These are phyloP conservation scores for Himalopsyche tibetana DNA, from an alignment of 2,888 invertebrate genomes.

Conservation along the genomic window DNA sequence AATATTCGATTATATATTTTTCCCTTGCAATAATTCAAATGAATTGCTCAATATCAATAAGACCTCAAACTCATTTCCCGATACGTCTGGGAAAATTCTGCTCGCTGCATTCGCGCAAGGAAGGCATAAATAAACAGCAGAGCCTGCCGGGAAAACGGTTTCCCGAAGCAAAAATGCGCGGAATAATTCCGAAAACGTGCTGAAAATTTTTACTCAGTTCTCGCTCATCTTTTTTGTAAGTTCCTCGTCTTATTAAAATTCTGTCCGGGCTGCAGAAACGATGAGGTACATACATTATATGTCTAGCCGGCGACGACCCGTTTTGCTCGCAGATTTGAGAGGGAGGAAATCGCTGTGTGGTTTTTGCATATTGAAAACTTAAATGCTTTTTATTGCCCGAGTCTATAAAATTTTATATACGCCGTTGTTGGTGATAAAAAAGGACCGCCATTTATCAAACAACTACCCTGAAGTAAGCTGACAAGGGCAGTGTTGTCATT, in stretches of 20 bases:
- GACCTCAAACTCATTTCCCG: conserved; percentile 18
- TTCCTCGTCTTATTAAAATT: conserved; percentile 37
- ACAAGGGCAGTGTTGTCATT: too few relatives aligned
- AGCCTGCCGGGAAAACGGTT: conserved; percentile 24
- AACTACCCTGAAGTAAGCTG: too few relatives aligned
- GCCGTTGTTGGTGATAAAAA: too few relatives aligned
- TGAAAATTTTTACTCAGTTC: not conserved
- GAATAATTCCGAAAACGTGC: conserved; percentile 46
- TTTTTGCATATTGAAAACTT: conserved; percentile 22
- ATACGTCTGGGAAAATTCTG: conserved; percentile 26
- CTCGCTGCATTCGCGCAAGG: not conserved
- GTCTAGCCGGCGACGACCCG: conserved; percentile 16
- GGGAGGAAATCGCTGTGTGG: not conserved
- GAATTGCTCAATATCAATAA: conserved; percentile 36
- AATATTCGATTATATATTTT: not conserved
- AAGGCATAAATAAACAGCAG: conserved; percentile 28
- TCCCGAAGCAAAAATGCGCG: conserved; percentile 39
- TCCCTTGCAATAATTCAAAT: not conserved
- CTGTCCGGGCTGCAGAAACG: conserved; percentile 24
- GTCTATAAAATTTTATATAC: too few relatives aligned
- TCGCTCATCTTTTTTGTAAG: conserved; percentile 34
- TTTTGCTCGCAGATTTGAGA: conserved; percentile 8
- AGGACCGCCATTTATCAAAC: too few relatives aligned
- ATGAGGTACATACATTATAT: conserved; percentile 31
- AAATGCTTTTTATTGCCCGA: too few relatives aligned